Conservation (phyloP, 2,888 invertebrate genomes). For the Chrysopilus asiliformis region DNA sequence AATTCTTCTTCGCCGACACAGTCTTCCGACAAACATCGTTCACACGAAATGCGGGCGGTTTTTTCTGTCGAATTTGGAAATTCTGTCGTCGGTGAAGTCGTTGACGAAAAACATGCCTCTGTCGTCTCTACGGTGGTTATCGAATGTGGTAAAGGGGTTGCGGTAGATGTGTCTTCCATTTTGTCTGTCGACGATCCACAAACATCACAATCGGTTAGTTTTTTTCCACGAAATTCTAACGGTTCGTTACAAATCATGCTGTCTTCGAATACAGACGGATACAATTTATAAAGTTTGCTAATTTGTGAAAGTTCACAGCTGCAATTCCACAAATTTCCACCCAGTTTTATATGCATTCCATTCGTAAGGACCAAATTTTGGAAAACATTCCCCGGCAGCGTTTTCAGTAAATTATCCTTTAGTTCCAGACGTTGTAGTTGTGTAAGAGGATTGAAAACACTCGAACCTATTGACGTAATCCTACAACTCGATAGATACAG, state of each 20-base stretch:
- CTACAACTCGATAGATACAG: not conserved
- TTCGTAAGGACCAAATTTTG: not conserved
- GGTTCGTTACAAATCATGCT: not conserved
- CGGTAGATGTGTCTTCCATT: not conserved
- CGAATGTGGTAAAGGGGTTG: not conserved
- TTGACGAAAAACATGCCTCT: not conserved
- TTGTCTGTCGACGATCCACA: not conserved
- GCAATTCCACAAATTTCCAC: conserved; percentile 4
- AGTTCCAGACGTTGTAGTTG: not conserved
- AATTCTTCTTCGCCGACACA: not conserved
- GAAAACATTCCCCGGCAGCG: not conserved
- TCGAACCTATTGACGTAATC: not conserved
- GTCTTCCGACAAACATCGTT: not conserved
- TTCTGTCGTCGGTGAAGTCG: not conserved
- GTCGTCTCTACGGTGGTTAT: not conserved
- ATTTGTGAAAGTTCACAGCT: not conserved
- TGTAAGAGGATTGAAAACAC: not conserved
- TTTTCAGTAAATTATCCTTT: not conserved
- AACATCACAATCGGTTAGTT: not conserved
- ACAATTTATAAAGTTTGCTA: not conserved
- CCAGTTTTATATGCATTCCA: not conserved
- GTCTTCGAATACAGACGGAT: not conserved
- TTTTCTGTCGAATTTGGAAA: not conserved
- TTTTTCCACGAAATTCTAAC: not conserved
- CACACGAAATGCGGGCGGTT: not conserved